These are phyloP conservation scores for Manis pentadactyla DNA, from an alignment of 2,797 vertebrate species.

Conservation along the genomic window DNA sequence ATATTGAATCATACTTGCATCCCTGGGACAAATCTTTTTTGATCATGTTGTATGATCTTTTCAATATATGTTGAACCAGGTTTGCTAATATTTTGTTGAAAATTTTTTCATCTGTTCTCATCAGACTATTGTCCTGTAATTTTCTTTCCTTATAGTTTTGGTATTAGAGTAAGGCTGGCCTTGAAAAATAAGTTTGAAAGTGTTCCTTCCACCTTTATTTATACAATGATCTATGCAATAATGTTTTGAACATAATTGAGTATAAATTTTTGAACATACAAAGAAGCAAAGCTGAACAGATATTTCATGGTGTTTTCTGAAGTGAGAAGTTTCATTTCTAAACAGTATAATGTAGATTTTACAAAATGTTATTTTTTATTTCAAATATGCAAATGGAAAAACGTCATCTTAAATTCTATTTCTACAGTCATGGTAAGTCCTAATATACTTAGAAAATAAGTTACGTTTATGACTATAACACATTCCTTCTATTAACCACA, in stretches of 20 bases:
- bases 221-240: neutral
- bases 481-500: neutral
- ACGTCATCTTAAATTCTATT: conserved; percentile 65
- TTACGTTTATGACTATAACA: conserved; percentile 52
- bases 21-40: neutral
- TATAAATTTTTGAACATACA: neutral
- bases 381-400: conserved; percentile 60
- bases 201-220: neutral
- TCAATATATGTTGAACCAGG: neutral
- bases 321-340: conserved; percentile 49
- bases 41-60: neutral
- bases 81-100: neutral
- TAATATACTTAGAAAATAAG: conserved; percentile 67
- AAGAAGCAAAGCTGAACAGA: conserved; percentile 62
- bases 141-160: neutral
- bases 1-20: neutral
- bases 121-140: neutral
- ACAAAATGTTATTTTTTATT: conserved; percentile 56
- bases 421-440: conserved; percentile 39
- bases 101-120: neutral
- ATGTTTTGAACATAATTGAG: neutral
- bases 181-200: neutral
- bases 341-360: conserved; percentile 24
- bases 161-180: neutral
- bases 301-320: neutral